Evolutionary conservation across 2,797 vertebrate genomes (phyloP), one percentile per base, ranked within the genome.

Genomic region (Sebastes vulpes): DNA sequence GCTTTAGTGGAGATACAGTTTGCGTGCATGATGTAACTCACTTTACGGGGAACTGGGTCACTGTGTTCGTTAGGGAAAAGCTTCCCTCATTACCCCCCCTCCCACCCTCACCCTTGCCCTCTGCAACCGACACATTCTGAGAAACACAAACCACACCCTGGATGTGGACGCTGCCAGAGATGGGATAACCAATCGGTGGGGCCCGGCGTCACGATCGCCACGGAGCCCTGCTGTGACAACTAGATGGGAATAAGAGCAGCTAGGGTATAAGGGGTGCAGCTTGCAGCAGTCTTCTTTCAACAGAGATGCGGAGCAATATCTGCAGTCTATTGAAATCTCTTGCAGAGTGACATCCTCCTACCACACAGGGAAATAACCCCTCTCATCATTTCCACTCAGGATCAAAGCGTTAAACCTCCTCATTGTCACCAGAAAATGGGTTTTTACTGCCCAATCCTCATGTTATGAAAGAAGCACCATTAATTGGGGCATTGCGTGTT

Each of bases 21-120:
- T 79, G 89, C 26, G 68, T 87, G 85, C 81, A 75, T 95, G 94
- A 96, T 94, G 91, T 94, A 95, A 96, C 90, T 89, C 76, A 82
- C 81, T 92, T 93, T 87, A 75, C 71, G 90, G 93, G 94, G 95
- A 96, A 96, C 87, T 96, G 91, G 96, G 96, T 96, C 96, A 96
- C 83, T 94, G 89, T 95, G 94, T 95, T 95, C 87, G 48, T 94
- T 94, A 84, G 90, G 85, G 88, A 82, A 89, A 91, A 90, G 89
- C 85, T 93, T 88, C 77, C 81, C 81, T 92, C 86, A 91, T 93
- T 92, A 88, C 57, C 8, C 79, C 52, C 61, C 9, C 81, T 38
- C 53, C 31, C 2, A 38, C 79, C 82, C 35, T 9, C 29, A 78
- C 58, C 28, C n/a, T 56, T 21, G 3, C 72, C 86, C 83, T 84